Conservation (phyloP, 2,113 vertebrate genomes). For the Meleagris gallopavo region DNA sequence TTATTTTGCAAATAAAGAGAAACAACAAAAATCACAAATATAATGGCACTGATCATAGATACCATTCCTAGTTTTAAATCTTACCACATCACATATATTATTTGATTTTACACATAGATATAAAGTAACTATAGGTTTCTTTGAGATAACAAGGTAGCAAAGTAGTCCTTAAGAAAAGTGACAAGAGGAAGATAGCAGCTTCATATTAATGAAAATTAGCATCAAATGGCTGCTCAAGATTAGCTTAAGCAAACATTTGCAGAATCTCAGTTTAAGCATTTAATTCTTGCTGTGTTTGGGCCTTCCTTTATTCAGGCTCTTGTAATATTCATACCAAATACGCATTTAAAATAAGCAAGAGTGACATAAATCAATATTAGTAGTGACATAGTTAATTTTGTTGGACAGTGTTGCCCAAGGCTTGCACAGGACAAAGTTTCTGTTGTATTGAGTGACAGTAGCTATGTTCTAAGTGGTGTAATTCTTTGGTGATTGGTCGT, state of each 20-base stretch:
- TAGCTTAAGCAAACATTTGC: neutral
- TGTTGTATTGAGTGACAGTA: neutral
- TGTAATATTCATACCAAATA: neutral
- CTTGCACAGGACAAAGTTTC: neutral
- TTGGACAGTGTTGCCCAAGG: neutral
- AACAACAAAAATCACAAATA: neutral
- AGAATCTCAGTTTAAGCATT: neutral
- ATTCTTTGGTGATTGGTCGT: neutral
- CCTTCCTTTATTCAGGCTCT: neutral
- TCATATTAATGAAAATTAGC: neutral
- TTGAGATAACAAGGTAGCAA: neutral
- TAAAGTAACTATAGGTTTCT: neutral
- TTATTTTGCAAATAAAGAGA: neutral
- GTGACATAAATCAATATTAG: neutral
- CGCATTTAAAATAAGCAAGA: neutral
- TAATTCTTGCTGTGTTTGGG: neutral
- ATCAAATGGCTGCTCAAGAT: neutral
- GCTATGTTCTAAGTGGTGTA: fast-evolving
- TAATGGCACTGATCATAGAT: neutral
- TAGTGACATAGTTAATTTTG: neutral
- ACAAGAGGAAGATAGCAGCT: neutral
- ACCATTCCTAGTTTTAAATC: neutral
- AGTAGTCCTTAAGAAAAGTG: neutral
- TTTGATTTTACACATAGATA: neutral
- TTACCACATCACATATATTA: neutral